These are phyloP conservation scores for Amniataba percoides DNA, from an alignment of 2,797 vertebrate genomes.

Conservation along the genomic window DNA sequence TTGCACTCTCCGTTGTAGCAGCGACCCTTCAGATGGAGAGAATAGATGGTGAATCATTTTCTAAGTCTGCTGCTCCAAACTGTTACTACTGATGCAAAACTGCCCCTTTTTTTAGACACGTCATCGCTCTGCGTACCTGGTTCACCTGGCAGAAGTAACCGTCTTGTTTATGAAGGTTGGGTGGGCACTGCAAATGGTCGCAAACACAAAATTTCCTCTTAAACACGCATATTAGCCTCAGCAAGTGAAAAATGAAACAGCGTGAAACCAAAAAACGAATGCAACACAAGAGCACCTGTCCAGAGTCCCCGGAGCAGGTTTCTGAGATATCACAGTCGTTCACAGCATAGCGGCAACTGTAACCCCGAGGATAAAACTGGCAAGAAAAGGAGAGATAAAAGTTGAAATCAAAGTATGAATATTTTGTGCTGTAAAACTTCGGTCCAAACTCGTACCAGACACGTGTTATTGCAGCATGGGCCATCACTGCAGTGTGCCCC, in stretches of 20 bases:
- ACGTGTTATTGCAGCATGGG: slow-evolving; percentile 96
- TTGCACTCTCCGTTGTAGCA: slow-evolving; percentile 98
- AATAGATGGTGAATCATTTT: not conserved
- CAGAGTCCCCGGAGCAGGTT: slow-evolving; percentile 96
- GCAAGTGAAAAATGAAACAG: not conserved
- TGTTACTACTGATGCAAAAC: not conserved
- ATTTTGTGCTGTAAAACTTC: not conserved
- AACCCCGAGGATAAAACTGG: slow-evolving; percentile 94
- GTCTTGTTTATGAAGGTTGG: slow-evolving; percentile 98
- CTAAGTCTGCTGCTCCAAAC: not conserved
- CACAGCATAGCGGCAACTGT: slow-evolving; percentile 94
- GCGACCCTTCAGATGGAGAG: slow-evolving; percentile 88
- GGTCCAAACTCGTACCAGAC: slow-evolving; percentile 87
- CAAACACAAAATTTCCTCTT: slow-evolving; percentile 37
- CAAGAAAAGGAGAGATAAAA: slow-evolving; percentile 48
- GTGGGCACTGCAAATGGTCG: slow-evolving; percentile 91
- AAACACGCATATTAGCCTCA: slow-evolving; percentile 7
- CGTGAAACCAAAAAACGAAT: not conserved
- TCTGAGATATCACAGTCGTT: slow-evolving; percentile 98
- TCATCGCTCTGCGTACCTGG: slow-evolving; percentile 85
- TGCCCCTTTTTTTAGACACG: not conserved
- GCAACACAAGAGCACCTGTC: slow-evolving; percentile 88
- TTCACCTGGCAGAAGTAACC: slow-evolving; percentile 94
- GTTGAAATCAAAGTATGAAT: not conserved
- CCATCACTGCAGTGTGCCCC: slow-evolving; percentile 97